phyloP scores from a whole-genome alignment of 2,888 invertebrate species.

The Chrysina gloriosa region DNA sequence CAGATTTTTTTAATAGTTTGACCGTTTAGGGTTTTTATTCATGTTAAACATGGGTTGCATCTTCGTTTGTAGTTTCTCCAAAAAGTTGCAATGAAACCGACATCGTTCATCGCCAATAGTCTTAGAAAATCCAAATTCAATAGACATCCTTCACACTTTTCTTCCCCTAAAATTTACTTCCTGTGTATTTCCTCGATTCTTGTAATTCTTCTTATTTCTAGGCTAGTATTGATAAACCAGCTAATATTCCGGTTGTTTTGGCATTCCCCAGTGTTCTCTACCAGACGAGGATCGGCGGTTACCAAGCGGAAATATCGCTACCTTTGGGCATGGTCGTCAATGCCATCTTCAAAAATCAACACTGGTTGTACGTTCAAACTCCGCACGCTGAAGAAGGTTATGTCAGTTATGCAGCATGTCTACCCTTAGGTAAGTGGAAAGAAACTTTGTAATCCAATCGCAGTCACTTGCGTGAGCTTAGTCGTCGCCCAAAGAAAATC shows the following conservation, averaged over 20 bases:
- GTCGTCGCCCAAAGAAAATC: too few species aligned
- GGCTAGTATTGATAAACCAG: slow-evolving; percentile 83
- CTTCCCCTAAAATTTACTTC: background rate
- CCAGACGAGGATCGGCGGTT: slow-evolving; percentile 78
- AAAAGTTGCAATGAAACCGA: background rate
- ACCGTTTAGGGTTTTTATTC: background rate
- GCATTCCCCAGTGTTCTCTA: slow-evolving; percentile 80
- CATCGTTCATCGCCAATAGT: background rate
- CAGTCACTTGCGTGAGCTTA: too few species aligned
- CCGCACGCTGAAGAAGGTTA: slow-evolving; percentile 89
- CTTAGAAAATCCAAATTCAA: background rate
- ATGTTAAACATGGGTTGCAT: background rate
- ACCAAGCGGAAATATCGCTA: slow-evolving; percentile 75
- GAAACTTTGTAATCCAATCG: too few species aligned
- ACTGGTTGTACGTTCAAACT: slow-evolving; percentile 88
- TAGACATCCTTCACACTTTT: too few species aligned
- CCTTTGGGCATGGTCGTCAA: slow-evolving; percentile 88
- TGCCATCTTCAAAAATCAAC: slow-evolving; percentile 86
- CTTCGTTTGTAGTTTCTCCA: background rate
- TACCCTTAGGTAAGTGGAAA: slow-evolving; percentile 75
- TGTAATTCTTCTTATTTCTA: slow-evolving; percentile 59
- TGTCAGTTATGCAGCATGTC: slow-evolving; percentile 79
- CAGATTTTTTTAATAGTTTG: too few species aligned
- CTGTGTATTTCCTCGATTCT: background rate
- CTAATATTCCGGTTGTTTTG: slow-evolving; percentile 86